Base-by-base conservation (phyloP, 2,797 vertebrate species). In the Tapirus indicus region DNA sequence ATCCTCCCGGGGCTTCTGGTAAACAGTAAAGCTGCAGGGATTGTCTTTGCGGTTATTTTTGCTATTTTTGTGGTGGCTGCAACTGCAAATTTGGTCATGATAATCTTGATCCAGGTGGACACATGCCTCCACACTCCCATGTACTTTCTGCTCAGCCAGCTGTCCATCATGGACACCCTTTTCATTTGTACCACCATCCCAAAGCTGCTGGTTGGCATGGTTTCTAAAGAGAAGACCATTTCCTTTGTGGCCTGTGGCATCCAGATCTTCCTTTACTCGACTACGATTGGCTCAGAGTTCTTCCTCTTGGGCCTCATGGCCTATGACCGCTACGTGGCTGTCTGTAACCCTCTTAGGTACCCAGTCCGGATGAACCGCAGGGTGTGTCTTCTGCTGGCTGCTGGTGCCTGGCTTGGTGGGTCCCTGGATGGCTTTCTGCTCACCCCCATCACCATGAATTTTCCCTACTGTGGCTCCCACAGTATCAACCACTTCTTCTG, bases 271-370 rank as follows among this genome's bases (percentile, higher is more conserved):
- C 80, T 94, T 35, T 66, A 91, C 16, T 35, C 83, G 44, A 91
- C 88, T 3, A 72, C 79, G 72, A 90, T 89, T 1, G 90, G 80
- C 16, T 86, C 97, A 8, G 96, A 97, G 89, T 97, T 97, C 69
- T 98, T 98, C 68, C 91, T 98, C 27, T 13, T 96, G 49, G 93
- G 97, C 32, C 77, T 97, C 62, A 98, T 97, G 97, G 94, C 98
- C 7, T 98, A 97, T 68, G 98, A 98, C 56, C 58, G 38, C 38
- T 98, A 96, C 0, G 72, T 98, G 90, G 98, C 97, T 7, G 79
- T 97, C 27, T 98, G 98, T 54, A 97, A 97, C 60, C 98, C 97
- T 3, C 92, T 98, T 5, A 41, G 93, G 41, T 97, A 98, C 80
- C 80, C 96, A 0, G 86, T 68, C 27, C 44, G 98, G 14, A 98